Evolutionary conservation across 2,888 invertebrate species (phyloP).

Genomic region (Salpingus planirostris): DNA sequence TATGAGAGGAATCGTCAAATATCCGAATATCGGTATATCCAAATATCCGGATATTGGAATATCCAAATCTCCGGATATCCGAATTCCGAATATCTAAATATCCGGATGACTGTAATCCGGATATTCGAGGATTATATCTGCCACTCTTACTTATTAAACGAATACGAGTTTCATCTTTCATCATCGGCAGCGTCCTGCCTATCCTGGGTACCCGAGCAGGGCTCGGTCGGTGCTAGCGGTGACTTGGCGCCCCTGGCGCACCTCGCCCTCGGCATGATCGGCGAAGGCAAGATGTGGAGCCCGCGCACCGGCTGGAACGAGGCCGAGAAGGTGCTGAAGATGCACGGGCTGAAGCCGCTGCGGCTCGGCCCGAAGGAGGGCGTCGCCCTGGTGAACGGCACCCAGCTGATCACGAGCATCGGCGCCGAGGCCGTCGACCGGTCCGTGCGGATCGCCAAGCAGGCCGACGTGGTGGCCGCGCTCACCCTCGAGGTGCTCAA

Average conservation of each 20-base stretch:
- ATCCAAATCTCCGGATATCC: no score
- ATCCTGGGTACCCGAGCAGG: conserved; percentile 58
- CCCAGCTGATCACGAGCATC: conserved; percentile 56
- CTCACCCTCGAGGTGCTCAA: conserved; percentile 56
- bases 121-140: no score
- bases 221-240: conserved; percentile 59
- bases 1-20: no score
- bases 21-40: no score
- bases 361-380: conserved; percentile 55
- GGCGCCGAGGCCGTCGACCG: conserved; percentile 56
- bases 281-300: conserved; percentile 61
- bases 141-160: no score
- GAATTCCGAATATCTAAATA: no score
- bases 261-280: conserved; percentile 55
- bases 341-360: conserved; percentile 48
- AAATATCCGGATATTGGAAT: no score
- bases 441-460: conserved; percentile 48
- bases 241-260: conserved; percentile 58
- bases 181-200: conserved; percentile 47
- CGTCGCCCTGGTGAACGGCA: conserved; percentile 57
- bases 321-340: conserved; percentile 46
- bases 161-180: conserved; percentile 11
- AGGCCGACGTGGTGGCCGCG: conserved; percentile 57
- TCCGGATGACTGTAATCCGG: no score
- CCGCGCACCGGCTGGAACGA: conserved; percentile 54